Base-by-base conservation (phyloP, 2,888 invertebrate species). In the Cerastis rubricosa region DNA sequence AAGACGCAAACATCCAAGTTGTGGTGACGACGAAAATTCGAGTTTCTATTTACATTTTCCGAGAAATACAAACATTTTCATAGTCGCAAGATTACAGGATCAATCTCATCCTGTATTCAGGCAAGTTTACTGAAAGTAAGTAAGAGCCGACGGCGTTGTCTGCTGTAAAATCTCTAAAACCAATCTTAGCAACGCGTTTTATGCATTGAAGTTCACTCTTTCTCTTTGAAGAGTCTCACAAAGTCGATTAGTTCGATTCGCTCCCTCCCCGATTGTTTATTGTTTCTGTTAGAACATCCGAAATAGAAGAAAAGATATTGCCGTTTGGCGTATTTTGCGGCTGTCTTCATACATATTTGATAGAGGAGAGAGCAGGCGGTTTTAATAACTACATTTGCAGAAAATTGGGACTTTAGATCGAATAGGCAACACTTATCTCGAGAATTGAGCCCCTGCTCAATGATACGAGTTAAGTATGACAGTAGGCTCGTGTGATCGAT, bases 221-320 rank as follows among this genome's bases (percentile, higher is more conserved):
- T 68, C 78, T 82, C 80, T 83, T 85, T 81, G 70, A 83, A 71
- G 78, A 85, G 79, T 81, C 71, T 88, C 71, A 66, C 83, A 87
- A 88, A 87, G 81, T 84, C 83, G 85, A 89, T 89, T 85, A 87
- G 83, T 81, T 78, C 76, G 76, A 84, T 81, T 85, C 68, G 57
- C 54, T 86, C 45, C 29, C 54, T 80, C 68, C 54, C 45, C 64
- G 17, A 73, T 43, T 88, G 86, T 87, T 90, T 89, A 87, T 88
- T 88, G 85, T 90, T 89, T 82, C 81, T 83, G 74, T 78, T 61
- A 78, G 67, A 87, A 71, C 78, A 81, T 43, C 74, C 69, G 65
- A 80, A 85, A 84, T 83, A 76, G n/a, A n/a, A n/a, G n/a, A 87
- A 83, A 78, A 87, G 75, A 85, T 81, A 85, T 85, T 78, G 81